Percentiles rank a stretch among this genome's conserved stretches.
Conservation (phyloP, 2,888 invertebrate species). For the Drosophila suboccidentalis region DNA sequence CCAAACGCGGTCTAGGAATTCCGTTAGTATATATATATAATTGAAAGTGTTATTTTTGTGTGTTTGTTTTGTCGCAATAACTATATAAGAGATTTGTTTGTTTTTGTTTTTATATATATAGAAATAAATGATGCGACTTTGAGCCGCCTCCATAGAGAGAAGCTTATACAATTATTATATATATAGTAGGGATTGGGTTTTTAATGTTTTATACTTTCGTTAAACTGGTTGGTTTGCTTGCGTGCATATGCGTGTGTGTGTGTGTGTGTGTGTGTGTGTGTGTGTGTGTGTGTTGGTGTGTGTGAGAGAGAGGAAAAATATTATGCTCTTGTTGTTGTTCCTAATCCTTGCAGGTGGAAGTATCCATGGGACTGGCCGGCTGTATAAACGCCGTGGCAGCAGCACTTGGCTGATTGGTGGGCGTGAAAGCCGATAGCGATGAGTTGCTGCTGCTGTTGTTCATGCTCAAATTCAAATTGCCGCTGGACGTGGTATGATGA, state of each 20-base stretch:
- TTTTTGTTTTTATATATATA: constrained; percentile 11
- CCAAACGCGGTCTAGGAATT: constrained; percentile 61
- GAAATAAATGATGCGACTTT: constrained; percentile 73
- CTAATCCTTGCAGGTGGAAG: constrained; percentile 88
- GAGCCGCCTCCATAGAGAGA: constrained; percentile 57
- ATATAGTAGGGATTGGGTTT: constrained; percentile 7
- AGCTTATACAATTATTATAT: constrained; percentile 19
- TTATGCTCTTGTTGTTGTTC: not conserved
- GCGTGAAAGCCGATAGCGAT: constrained; percentile 83
- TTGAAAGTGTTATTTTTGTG: constrained; percentile 41
- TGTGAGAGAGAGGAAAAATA: not conserved
- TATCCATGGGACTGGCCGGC: constrained; percentile 92
- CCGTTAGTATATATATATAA: constrained; percentile 35
- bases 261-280: constrained; percentile 32
- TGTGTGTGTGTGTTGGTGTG: constrained; percentile 36
- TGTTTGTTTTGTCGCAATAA: constrained; percentile 67
- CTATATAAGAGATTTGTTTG: constrained; percentile 68
- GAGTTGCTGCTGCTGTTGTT: constrained; percentile 82
- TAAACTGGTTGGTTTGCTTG: constrained; percentile 57
- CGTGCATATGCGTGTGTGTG: constrained; percentile 37
- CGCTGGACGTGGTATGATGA: constrained; percentile 79
- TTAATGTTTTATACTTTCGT: constrained; percentile 62
- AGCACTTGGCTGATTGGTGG: constrained; percentile 80
- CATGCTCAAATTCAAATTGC: constrained; percentile 65
- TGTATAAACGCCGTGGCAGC: constrained; percentile 85